Evolutionary conservation across 2,888 invertebrate genomes (phyloP), one percentile per base, ranked within the genome.

Genomic region (Epistrophe grossulariae): DNA sequence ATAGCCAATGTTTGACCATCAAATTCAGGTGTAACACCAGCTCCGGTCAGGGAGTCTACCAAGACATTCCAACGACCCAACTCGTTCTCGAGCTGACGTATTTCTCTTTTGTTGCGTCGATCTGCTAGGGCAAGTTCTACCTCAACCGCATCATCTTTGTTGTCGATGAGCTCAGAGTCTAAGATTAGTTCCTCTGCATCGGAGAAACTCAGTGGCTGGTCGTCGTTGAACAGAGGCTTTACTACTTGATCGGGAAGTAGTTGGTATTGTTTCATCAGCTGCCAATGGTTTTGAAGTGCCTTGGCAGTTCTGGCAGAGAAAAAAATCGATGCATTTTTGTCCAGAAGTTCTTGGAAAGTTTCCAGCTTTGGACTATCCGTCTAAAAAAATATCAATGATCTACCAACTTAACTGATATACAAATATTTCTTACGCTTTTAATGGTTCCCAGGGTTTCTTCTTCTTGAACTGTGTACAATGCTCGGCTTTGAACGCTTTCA

Each of bases 1-100:
- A 99, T 97, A 0, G 98, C 99, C 74, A 99, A 94, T 0, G 99
- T 99, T 92, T 98, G 98, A 92, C 96, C 96, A 92, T 99, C 99
- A 91, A 99, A 96, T 91, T 99, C 98, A 2, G 96, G 96, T 13
- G 96, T 96, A 13, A 92, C 90, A 88, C 96, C 96, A 1, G 96
- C 96, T 0, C 97, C 96, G 55, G 96, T 96, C 15, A 98, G 97
- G 43, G 97, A 97, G 92, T 99, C 98, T 19, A 99, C 98, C 85
- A 99, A 93, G 1, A 97, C 97, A 92, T 98, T 98, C 98, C 98
- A 98, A 81, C 98, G 96, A 0, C 96, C 95, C 73, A 98, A 92
- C 90, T 99, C 98, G 90, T 97, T 97, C 92, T 99, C 99, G 78
- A 99, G 92, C 60, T 97, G 94, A 10, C 98, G 95, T 64, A 99